Evolutionary conservation across 1,140 invertebrate species (phyloP).

Genomic region (Calephelis nemesis): DNA sequence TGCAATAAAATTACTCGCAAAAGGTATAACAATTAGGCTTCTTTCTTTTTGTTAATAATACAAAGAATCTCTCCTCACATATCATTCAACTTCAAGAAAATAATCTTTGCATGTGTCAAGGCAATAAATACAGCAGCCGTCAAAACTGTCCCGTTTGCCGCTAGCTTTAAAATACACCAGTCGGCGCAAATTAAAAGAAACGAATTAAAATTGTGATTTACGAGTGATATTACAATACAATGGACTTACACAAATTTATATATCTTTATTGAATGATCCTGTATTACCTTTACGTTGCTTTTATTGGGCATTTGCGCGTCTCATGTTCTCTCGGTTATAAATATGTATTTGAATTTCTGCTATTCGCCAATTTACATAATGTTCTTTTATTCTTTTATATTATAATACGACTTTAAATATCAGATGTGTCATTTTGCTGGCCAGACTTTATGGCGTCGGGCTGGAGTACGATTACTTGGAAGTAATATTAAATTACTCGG

Average conservation of each 20-base stretch:
- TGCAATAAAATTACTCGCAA: too few species aligned
- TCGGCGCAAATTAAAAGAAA: slow-evolving; percentile 52
- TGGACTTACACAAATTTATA: slow-evolving; percentile 52
- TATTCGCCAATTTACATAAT: slow-evolving; percentile 39
- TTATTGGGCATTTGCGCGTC: slow-evolving; percentile 5
- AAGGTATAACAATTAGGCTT: too few species aligned
- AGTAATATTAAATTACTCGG: slow-evolving; percentile 16
- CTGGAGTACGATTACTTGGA: not conserved
- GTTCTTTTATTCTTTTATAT: slow-evolving; percentile 36
- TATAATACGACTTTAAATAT: slow-evolving; percentile 39
- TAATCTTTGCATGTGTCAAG: slow-evolving; percentile 32
- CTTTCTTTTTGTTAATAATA: not conserved
- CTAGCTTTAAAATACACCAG: slow-evolving; percentile 41
- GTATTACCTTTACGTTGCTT: slow-evolving; percentile 30
- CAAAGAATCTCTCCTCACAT: slow-evolving; percentile 4
- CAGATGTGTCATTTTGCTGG: slow-evolving; percentile 29
- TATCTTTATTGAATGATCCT: slow-evolving; percentile 45
- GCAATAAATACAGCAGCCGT: slow-evolving; percentile 40
- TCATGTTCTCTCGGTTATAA: slow-evolving; percentile 15
- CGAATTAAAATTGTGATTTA: slow-evolving; percentile 62
- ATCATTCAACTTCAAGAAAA: slow-evolving; percentile 25
- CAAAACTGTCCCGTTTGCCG: slow-evolving; percentile 38
- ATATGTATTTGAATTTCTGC: slow-evolving; percentile 25
- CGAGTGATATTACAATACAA: slow-evolving; percentile 53
- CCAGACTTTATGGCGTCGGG: slow-evolving; percentile 50